Conservation (phyloP, 2,888 invertebrate species). For the Phytoseiulus persimilis region DNA sequence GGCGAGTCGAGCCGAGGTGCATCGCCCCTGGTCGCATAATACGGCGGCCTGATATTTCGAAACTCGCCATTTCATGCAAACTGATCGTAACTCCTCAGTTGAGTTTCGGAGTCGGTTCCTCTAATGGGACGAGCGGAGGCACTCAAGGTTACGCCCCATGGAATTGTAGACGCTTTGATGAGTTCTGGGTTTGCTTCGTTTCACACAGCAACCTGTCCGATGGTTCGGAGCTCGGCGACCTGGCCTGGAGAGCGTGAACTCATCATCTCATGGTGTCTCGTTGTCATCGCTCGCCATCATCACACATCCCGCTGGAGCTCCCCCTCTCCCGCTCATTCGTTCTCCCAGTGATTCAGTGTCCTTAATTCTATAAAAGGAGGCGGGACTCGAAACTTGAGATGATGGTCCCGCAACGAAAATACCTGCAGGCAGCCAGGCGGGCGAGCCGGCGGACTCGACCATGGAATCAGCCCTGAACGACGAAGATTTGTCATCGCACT, state of each 20-base stretch:
- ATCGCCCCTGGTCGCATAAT: too few relatives aligned
- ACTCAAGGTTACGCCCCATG: background rate
- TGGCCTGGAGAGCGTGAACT: background rate
- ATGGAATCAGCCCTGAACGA: background rate
- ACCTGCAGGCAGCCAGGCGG: background rate
- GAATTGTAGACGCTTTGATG: background rate
- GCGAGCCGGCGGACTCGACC: too few relatives aligned
- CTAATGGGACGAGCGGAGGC: background rate
- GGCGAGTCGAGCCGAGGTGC: too few relatives aligned
- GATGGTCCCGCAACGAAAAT: background rate
- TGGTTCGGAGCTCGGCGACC: background rate
- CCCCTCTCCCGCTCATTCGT: background rate
- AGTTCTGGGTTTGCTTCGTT: background rate
- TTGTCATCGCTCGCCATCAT: background rate
- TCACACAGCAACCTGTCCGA: background rate
- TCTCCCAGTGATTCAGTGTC: background rate
- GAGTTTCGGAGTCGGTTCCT: too few relatives aligned
- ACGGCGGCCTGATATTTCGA: too few relatives aligned
- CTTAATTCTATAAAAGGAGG: background rate
- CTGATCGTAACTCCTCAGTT: too few relatives aligned
- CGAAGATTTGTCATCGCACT: background rate
- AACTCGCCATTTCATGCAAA: too few relatives aligned
- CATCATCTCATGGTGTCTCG: slow-evolving; percentile 5
- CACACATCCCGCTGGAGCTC: background rate
- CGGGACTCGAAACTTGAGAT: background rate